Percentiles rank a stretch among this genome's conserved stretches.
Evolutionary conservation across 2,113 vertebrate species (phyloP).

Genomic region (Pyxicephalus adspersus): DNA sequence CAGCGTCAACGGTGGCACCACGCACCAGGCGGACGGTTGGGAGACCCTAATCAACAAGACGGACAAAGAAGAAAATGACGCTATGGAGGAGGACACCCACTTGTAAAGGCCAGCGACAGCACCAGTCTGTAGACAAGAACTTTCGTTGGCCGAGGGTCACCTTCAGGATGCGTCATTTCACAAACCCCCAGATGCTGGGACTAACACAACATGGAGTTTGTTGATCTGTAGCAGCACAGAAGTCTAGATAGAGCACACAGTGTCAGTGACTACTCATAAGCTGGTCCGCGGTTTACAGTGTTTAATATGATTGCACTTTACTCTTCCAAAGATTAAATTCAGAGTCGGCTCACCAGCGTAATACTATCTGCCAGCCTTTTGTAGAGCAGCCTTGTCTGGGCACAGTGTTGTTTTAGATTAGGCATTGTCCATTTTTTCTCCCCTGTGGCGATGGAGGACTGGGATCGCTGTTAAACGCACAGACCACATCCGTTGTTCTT

Average conservation of each 20-base stretch:
- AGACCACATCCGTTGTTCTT: neutral
- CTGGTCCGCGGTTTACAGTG: slow-evolving; percentile 16
- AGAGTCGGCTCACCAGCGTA: neutral
- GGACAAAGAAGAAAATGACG: slow-evolving; percentile 85
- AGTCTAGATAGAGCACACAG: slow-evolving; percentile 10
- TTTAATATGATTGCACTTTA: slow-evolving; percentile 38
- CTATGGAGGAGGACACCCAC: slow-evolving; percentile 93
- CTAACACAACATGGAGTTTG: neutral
- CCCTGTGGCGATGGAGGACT: slow-evolving; percentile 9
- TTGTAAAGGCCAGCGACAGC: slow-evolving; percentile 73
- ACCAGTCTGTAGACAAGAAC: neutral
- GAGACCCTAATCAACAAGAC: slow-evolving; percentile 88
- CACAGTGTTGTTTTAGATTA: slow-evolving; percentile 10
- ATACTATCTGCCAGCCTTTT: neutral
- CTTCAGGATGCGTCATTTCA: slow-evolving; percentile 1
- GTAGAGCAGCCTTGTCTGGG: neutral
- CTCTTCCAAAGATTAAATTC: slow-evolving; percentile 32
- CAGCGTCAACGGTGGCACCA: slow-evolving; percentile 84
- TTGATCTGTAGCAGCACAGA: slow-evolving; percentile 32
- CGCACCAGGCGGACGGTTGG: slow-evolving; percentile 81
- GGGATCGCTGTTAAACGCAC: neutral
- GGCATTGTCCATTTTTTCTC: neutral
- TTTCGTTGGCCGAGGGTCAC: slow-evolving; percentile 13
- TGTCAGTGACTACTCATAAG: neutral
- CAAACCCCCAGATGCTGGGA: neutral